phyloP scores from a whole-genome alignment of 2,113 vertebrate species.

The Hemichromis elongatus region DNA sequence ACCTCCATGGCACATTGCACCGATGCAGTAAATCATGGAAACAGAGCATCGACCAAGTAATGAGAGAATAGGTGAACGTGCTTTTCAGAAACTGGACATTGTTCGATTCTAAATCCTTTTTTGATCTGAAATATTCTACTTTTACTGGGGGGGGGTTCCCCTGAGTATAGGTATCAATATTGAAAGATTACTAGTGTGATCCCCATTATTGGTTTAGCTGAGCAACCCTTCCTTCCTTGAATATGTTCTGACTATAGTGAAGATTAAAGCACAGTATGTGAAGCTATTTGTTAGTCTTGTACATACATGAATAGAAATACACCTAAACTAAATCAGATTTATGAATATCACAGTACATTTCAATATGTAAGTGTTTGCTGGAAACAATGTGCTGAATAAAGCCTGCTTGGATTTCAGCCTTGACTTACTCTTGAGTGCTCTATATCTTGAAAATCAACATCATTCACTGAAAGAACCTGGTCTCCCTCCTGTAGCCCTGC shows the following conservation, averaged over 20 bases:
- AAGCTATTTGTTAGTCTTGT: background rate
- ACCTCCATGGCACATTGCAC: background rate
- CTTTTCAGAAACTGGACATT: background rate
- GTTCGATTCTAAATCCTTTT: background rate
- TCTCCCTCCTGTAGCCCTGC: conserved; percentile 96
- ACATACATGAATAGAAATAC: background rate
- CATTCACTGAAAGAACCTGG: conserved; percentile 95
- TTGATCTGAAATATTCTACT: background rate
- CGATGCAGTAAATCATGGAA: background rate
- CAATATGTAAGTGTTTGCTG: background rate
- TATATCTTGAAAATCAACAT: conserved; percentile 98
- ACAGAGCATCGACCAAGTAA: background rate
- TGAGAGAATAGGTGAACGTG: background rate
- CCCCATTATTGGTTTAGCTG: background rate
- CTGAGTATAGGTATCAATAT: too few relatives aligned
- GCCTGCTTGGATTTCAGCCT: background rate
- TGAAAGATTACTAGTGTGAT: background rate
- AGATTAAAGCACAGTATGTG: background rate
- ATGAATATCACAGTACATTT: background rate
- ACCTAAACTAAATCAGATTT: background rate
- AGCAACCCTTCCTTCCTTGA: accelerated
- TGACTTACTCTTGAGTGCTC: conserved; percentile 90
- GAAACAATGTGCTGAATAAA: background rate
- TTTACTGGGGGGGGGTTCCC: too few relatives aligned
- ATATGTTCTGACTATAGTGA: background rate